phyloP scores from a whole-genome alignment of 2,113 vertebrate genomes.

The Xenopus borealis region DNA sequence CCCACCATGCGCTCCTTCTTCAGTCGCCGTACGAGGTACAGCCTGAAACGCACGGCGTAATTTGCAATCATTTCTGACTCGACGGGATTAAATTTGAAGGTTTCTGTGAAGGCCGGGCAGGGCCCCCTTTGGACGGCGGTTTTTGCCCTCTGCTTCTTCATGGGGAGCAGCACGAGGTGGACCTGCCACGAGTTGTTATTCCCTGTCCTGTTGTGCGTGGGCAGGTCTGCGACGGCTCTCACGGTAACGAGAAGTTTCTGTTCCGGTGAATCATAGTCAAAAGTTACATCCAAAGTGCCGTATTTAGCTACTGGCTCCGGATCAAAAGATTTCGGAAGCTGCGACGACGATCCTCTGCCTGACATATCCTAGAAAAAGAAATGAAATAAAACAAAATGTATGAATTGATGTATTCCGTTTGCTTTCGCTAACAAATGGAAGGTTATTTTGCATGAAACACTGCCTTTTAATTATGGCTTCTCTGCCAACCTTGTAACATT shows the following conservation, averaged over 20 bases:
- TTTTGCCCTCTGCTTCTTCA: slow-evolving; percentile 94
- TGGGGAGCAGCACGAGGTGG: slow-evolving; percentile 92
- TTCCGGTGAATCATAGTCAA: slow-evolving; percentile 89
- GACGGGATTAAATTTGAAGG: slow-evolving; percentile 89
- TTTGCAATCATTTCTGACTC: slow-evolving; percentile 96
- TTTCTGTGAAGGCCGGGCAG: slow-evolving; percentile 90
- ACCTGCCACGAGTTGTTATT: slow-evolving; percentile 93
- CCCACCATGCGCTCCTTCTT: slow-evolving; percentile 95
- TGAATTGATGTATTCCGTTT: slow-evolving; percentile 50
- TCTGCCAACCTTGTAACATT: too few species aligned
- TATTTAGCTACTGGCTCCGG: slow-evolving; percentile 86
- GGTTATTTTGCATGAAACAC: background rate
- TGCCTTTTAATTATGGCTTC: background rate
- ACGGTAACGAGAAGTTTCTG: slow-evolving; percentile 90
- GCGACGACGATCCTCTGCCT: slow-evolving; percentile 84
- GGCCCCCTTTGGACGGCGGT: slow-evolving; percentile 88
- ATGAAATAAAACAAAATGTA: slow-evolving; percentile 26
- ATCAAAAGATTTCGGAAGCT: slow-evolving; percentile 88
- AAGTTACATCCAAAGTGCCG: slow-evolving; percentile 91
- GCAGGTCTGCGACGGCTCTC: slow-evolving; percentile 89
- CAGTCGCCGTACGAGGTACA: slow-evolving; percentile 89
- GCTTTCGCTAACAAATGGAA: slow-evolving; percentile 2
- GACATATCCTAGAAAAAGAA: slow-evolving; percentile 78
- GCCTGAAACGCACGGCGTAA: slow-evolving; percentile 89
- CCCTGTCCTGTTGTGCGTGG: slow-evolving; percentile 80